phyloP scores from a whole-genome alignment of 2,113 vertebrate genomes.

The Tyrannus savana region DNA sequence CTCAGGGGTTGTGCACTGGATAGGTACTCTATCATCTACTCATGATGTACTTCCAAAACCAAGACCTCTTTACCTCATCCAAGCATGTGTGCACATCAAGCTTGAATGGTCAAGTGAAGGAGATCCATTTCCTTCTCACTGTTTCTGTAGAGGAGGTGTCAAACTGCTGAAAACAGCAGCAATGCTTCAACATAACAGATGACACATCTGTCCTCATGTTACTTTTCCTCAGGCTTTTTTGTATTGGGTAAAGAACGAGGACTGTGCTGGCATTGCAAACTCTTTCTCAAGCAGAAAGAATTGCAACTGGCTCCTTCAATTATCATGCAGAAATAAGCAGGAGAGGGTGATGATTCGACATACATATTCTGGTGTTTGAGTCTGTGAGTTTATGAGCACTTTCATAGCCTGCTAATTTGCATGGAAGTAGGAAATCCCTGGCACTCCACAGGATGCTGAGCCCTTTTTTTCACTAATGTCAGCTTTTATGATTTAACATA shows the following conservation, averaged over 20 bases:
- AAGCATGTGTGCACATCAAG: neutral
- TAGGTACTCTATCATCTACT: neutral
- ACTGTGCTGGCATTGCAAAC: neutral
- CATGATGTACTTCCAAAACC: neutral
- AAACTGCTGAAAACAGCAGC: neutral
- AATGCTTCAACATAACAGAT: neutral
- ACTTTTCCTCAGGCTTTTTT: neutral
- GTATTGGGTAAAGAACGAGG: neutral
- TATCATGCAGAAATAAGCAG: neutral
- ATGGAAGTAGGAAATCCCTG: neutral
- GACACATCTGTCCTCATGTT: rapidly evolving
- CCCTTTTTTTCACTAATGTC: slow-evolving; percentile 27
- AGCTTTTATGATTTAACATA: slow-evolving; percentile 26
- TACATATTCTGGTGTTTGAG: neutral
- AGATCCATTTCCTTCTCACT: neutral
- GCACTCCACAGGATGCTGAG: neutral
- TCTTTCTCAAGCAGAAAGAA: neutral
- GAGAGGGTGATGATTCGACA: neutral
- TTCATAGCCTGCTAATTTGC: neutral
- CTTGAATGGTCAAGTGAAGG: neutral
- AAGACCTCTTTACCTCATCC: neutral
- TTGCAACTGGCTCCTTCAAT: neutral
- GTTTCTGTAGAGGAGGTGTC: neutral
- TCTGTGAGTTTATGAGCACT: neutral
- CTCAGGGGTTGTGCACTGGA: rapidly evolving